Base-by-base conservation (phyloP, 2,888 invertebrate genomes). In the Cremastinae sp. region DNA sequence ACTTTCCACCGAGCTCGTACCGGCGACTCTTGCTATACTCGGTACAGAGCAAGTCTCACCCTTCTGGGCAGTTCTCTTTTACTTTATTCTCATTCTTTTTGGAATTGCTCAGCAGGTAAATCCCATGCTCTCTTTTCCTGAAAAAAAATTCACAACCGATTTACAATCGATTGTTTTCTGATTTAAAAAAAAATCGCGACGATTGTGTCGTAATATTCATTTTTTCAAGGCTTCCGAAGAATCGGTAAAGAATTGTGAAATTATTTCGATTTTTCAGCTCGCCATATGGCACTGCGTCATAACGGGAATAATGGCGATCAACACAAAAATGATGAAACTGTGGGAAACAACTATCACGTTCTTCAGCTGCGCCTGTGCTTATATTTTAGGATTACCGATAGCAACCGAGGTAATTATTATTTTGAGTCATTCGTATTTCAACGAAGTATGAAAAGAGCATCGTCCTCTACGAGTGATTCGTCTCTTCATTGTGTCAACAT, bases 281-380 rank as follows among this genome's bases (percentile, higher is more conserved):
- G 96, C 96, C 0, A 94, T 97, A 85, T 97, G 97, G 97, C 96
- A 97, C 87, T 96, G 96, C 85, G 95, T 97, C 64, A 95, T 97
- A 76, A 94, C 96, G 16, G 96, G 96, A 1, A 92, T 97, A 61
- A 93, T 96, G 93, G 92, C 96, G 45, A 92, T 96, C 87, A 93
- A 95, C 90, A 90, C 94, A n/a, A 91, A 93, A 86, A 91, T 93
- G 77, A 89, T 97, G 80, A 93, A 93, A 82, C 91, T 94, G 0
- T 96, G 95, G 95, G 95, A 96, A 90, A 95, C 95, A 0, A 95
- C 95, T 4, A 95, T 96, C 75, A 95, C 96, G 0, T 95, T 96
- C 88, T 93, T 95, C 83, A 94, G 96, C 83, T 97, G 97, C 83
- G 94, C 95, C 0, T 93, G 95, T 73, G 97, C 95, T 5, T 93